These are phyloP conservation scores for Boloria euphrosyne DNA, from an alignment of 2,888 invertebrate species.

Conservation along the genomic window DNA sequence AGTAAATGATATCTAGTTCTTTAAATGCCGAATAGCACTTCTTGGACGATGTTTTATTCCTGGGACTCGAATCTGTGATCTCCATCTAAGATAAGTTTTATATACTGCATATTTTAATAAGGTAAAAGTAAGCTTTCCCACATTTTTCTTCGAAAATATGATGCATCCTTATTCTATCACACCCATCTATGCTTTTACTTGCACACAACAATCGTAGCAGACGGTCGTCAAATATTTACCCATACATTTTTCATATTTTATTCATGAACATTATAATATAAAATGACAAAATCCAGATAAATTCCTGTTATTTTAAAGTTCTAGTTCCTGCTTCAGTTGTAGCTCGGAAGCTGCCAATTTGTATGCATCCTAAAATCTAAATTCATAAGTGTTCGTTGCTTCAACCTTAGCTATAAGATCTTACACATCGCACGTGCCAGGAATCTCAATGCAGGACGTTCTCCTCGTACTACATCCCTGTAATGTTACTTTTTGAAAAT, in stretches of 20 bases:
- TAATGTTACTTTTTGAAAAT: slow-evolving; percentile 18
- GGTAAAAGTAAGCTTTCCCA: no score
- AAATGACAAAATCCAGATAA: slow-evolving; percentile 7
- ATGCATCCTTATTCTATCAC: no score
- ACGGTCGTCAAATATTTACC: no score
- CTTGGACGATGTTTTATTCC: no score
- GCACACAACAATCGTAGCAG: no score
- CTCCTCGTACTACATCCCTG: neutral
- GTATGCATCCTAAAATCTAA: slow-evolving; percentile 27
- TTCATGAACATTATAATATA: neutral
- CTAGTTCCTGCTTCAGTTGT: neutral
- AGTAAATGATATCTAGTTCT: no score
- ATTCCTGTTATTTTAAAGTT: slow-evolving; percentile 15
- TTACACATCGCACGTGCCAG: slow-evolving; percentile 20
- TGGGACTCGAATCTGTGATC: no score
- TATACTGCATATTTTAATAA: no score
- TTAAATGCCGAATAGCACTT: no score
- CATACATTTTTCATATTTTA: neutral
- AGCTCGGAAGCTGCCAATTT: slow-evolving; percentile 20
- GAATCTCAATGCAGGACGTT: slow-evolving; percentile 8
- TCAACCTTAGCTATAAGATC: slow-evolving; percentile 25
- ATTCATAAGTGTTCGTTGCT: slow-evolving; percentile 29
- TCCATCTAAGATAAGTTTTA: no score
- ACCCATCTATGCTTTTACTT: no score
- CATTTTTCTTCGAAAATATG: no score